Conservation (phyloP, 1,140 invertebrate genomes). For the Bombus breviceps region DNA sequence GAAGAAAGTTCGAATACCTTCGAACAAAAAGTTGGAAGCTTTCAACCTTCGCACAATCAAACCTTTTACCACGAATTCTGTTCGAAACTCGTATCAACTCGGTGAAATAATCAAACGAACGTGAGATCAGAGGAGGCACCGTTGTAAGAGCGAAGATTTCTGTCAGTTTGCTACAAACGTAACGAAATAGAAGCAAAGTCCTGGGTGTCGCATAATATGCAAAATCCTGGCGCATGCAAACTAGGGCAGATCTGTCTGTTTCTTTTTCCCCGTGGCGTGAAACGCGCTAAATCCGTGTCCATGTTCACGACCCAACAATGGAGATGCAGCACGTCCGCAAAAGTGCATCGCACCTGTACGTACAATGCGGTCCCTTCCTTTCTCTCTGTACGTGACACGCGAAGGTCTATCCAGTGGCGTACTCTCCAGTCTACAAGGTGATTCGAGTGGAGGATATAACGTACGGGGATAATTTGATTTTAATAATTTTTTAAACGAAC, state of each 20-base stretch:
- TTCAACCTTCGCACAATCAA: no score
- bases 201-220: neutral
- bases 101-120: neutral
- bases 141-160: neutral
- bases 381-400: neutral
- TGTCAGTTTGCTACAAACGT: neutral
- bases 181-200: neutral
- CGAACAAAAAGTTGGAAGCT: no score
- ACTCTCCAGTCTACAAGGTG: neutral
- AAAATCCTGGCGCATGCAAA: conserved; percentile 6
- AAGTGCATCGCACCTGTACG: conserved; percentile 43
- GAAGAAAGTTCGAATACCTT: no score
- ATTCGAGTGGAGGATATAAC: neutral
- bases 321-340: conserved; percentile 32
- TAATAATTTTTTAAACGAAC: neutral
- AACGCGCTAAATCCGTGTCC: conserved; percentile 10
- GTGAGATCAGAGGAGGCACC: neutral
- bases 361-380: conserved; percentile 1
- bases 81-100: neutral
- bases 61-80: no score
- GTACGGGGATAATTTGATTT: neutral
- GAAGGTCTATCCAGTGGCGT: neutral
- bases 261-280: neutral
- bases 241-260: conserved; percentile 17
- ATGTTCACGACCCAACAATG: conserved; percentile 21